These are phyloP conservation scores for Antennarius maculatus DNA, from an alignment of 2,797 vertebrate species.

Conservation along the genomic window DNA sequence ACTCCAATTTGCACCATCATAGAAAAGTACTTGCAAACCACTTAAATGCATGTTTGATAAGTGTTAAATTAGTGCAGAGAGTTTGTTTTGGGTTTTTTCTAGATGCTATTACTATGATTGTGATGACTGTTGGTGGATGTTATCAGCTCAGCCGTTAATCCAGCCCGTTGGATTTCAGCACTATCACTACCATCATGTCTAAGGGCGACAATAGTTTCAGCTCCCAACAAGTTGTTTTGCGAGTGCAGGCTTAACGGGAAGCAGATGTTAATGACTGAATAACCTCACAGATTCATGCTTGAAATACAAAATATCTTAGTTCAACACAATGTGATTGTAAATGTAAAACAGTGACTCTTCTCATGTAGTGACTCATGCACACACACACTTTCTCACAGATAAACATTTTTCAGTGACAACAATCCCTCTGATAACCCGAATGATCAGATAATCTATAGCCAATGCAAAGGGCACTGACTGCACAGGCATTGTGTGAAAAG, in stretches of 20 bases:
- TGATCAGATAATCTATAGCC: not conserved
- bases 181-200: slow-evolving; percentile 15
- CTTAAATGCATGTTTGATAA: slow-evolving; percentile 57
- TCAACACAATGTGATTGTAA: not conserved
- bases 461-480: not conserved
- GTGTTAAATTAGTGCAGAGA: slow-evolving; percentile 30
- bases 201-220: slow-evolving; percentile 13
- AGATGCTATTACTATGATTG: slow-evolving; percentile 52
- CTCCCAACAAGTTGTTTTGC: slow-evolving; percentile 18
- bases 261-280: slow-evolving; percentile 3
- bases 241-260: not conserved
- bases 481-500: not conserved
- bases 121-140: slow-evolving; percentile 43
- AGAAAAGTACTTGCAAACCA: slow-evolving; percentile 60
- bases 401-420: not conserved
- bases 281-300: not conserved
- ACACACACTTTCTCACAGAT: too few species aligned
- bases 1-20: slow-evolving; percentile 57
- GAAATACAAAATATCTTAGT: slow-evolving; percentile 6
- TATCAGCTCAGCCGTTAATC: slow-evolving; percentile 39
- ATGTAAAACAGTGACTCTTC: not conserved
- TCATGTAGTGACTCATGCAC: not conserved
- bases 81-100: slow-evolving; percentile 42
- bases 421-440: not conserved
- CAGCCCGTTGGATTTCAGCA: slow-evolving; percentile 10